phyloP scores from a whole-genome alignment of 2,888 invertebrate species.

The Tiphia femorata region DNA sequence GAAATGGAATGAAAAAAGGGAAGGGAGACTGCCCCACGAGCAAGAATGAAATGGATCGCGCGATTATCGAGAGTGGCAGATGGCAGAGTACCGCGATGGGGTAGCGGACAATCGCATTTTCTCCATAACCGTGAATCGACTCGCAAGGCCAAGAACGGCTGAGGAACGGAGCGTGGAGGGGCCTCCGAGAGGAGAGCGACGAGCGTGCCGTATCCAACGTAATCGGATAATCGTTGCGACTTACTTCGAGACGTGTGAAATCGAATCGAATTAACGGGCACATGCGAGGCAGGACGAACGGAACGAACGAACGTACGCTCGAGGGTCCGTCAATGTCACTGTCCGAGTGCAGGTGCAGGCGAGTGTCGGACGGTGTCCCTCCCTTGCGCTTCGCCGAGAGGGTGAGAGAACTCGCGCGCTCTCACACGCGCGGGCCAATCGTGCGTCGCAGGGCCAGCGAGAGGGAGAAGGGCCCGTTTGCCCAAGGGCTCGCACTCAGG shows the following conservation, averaged over 20 bases:
- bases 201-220: conserved; percentile 1
- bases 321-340: conserved; percentile 17
- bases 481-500: conserved; percentile 27
- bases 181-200: neutral
- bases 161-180: neutral
- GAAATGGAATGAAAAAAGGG: too few relatives aligned
- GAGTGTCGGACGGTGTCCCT: neutral
- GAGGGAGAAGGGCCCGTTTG: neutral
- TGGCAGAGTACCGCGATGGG: too few relatives aligned
- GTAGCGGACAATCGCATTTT: conserved; percentile 3
- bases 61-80: too few relatives aligned
- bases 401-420: neutral
- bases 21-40: too few relatives aligned
- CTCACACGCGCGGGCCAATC: neutral
- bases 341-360: neutral
- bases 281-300: conserved; percentile 10
- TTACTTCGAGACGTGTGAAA: conserved; percentile 11
- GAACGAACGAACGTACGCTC: conserved; percentile 1
- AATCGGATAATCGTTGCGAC: conserved; percentile 18
- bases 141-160: neutral
- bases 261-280: conserved; percentile 11
- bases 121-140: neutral
- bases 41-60: too few relatives aligned
- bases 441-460: neutral
- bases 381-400: neutral